phyloP scores from a whole-genome alignment of 2,113 vertebrate genomes.

The Barnardius zonarius region DNA sequence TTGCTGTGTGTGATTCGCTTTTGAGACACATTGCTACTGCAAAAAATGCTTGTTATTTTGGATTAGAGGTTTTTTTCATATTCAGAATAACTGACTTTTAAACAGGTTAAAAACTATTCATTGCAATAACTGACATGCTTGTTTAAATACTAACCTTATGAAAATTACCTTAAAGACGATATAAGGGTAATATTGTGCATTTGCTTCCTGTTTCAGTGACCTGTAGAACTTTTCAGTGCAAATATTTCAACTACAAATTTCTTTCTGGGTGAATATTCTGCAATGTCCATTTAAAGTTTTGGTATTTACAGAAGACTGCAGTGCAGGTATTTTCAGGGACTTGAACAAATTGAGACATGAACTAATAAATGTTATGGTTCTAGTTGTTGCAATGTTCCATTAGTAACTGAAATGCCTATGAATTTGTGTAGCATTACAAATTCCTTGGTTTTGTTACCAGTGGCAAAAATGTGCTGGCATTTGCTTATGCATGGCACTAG shows the following conservation, averaged over 20 bases:
- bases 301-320: background rate
- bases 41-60: background rate
- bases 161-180: background rate
- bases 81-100: background rate
- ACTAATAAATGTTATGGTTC: background rate
- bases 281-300: background rate
- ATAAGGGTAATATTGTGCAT: background rate
- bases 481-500: background rate
- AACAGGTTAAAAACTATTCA: background rate
- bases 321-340: background rate
- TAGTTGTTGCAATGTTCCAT: background rate
- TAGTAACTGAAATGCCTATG: background rate
- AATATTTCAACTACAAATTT: background rate
- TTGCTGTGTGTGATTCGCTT: background rate
- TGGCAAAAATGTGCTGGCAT: background rate
- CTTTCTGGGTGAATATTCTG: background rate
- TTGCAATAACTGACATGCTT: background rate
- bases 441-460: background rate
- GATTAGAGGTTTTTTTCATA: background rate
- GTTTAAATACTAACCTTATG: background rate
- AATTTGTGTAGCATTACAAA: background rate
- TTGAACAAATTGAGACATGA: background rate
- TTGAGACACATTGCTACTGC: background rate
- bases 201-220: background rate
- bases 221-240: background rate